Evolutionary conservation across 2,797 vertebrate species (phyloP).

Genomic region (Paratrypauchen microcephalus): DNA sequence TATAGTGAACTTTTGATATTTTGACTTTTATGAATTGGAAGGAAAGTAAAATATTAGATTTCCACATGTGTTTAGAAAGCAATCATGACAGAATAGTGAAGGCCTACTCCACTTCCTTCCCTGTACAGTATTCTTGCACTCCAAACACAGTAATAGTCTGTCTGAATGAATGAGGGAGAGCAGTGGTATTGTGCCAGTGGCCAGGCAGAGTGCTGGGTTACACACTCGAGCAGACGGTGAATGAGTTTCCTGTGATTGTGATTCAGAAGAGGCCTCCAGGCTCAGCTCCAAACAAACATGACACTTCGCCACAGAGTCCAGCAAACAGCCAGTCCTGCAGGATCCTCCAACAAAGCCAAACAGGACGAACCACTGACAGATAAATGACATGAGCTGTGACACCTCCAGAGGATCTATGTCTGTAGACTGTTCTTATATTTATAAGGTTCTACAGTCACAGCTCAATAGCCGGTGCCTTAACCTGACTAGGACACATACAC

Average conservation of each 20-base stretch:
- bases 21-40: too few relatives aligned
- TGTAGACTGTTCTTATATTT: too few relatives aligned
- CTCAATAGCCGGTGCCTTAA: too few relatives aligned
- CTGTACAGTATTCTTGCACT: background rate
- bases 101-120: background rate
- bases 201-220: constrained; percentile 35
- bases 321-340: constrained; percentile 19
- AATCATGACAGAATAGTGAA: constrained; percentile 34
- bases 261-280: constrained; percentile 27
- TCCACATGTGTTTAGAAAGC: too few relatives aligned
- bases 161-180: constrained; percentile 52
- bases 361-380: background rate
- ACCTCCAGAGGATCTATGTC: background rate
- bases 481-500: too few relatives aligned
- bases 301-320: constrained; percentile 22
- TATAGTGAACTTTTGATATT: too few relatives aligned
- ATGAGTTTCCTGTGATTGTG: constrained; percentile 50
- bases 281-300: constrained; percentile 33
- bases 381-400: background rate
- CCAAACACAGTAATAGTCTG: constrained; percentile 48
- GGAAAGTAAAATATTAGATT: too few relatives aligned
- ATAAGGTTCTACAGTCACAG: too few relatives aligned
- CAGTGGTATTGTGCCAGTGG: constrained; percentile 35
- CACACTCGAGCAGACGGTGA: constrained; percentile 37
- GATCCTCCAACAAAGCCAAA: constrained; percentile 9